Percentiles rank a stretch among this genome's conserved stretches.
Conservation (phyloP, 2,888 invertebrate genomes). For the Perithous albicinctus region DNA sequence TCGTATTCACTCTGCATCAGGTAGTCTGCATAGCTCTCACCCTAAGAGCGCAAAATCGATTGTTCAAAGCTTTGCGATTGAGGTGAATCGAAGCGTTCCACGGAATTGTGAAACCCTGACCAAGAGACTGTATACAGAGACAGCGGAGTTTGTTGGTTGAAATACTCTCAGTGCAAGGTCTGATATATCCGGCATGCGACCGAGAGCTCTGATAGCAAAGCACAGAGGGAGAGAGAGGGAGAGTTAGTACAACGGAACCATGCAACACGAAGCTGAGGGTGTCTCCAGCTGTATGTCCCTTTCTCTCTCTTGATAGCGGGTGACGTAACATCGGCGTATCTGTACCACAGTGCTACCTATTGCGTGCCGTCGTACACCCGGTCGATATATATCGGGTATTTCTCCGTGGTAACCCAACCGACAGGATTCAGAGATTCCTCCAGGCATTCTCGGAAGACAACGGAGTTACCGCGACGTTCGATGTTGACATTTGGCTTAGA, state of each 20-base stretch:
- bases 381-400: slow-evolving; percentile 68
- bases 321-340: slow-evolving; percentile 16
- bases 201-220: slow-evolving; percentile 9
- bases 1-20: background rate
- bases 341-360: slow-evolving; percentile 27
- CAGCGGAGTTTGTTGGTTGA: background rate
- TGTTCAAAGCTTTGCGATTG: slow-evolving; percentile 3
- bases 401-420: slow-evolving; percentile 73
- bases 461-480: slow-evolving; percentile 61
- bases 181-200: slow-evolving; percentile 7
- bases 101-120: slow-evolving; percentile 13
- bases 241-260: background rate
- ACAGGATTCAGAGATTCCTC: slow-evolving; percentile 79
- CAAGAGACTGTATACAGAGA: background rate
- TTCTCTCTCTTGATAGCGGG: background rate
- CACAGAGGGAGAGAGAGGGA: background rate
- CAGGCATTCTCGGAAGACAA: slow-evolving; percentile 79
- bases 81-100: slow-evolving; percentile 24
- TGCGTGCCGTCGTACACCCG: slow-evolving; percentile 49
- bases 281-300: slow-evolving; percentile 11
- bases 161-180: background rate
- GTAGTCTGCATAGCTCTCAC: slow-evolving; percentile 10
- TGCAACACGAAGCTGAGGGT: background rate
- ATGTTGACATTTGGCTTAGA: slow-evolving; percentile 53
- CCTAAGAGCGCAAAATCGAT: slow-evolving; percentile 2